Evolutionary conservation across 2,797 vertebrate genomes (phyloP).

Genomic region (Pseudomugil gertrudae): DNA sequence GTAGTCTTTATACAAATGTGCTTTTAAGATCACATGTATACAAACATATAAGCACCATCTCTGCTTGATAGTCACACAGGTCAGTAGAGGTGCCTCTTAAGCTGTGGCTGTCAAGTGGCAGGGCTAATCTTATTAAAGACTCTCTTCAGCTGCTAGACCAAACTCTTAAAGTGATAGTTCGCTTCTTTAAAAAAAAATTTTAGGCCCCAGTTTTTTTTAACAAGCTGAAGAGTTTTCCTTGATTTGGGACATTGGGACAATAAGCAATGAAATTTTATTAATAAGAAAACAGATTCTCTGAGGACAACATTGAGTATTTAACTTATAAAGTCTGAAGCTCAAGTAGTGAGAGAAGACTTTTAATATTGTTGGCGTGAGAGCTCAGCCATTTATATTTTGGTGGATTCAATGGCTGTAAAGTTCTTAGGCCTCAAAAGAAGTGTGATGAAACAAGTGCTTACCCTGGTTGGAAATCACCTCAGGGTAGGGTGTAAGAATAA

Average conservation of each 20-base stretch:
- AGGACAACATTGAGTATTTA: neutral
- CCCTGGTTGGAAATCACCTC: conserved; percentile 6
- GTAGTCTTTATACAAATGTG: neutral
- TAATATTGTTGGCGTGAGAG: conserved; percentile 8
- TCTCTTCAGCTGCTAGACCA: conserved; percentile 61
- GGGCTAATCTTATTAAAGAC: conserved; percentile 79
- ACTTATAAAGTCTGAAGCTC: conserved; percentile 1
- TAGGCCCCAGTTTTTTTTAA: conserved; percentile 15
- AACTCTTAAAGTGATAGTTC: conserved; percentile 66
- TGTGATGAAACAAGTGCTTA: conserved; percentile 12
- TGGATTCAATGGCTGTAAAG: conserved; percentile 7
- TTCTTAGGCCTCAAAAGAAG: conserved; percentile 14
- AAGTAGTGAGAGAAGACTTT: conserved; percentile 27
- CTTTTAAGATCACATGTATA: conserved; percentile 20
- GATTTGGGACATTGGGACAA: neutral
- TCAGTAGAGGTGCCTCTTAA: conserved; percentile 71
- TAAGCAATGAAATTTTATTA: neutral
- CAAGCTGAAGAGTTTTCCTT: conserved; percentile 1
- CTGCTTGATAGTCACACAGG: conserved; percentile 57
- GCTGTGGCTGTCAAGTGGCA: conserved; percentile 72
- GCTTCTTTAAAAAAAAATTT: conserved; percentile 18
- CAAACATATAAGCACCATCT: conserved; percentile 35
- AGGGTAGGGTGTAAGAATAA: conserved; percentile 11
- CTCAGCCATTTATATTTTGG: conserved; percentile 8
- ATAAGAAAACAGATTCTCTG: neutral